Evolutionary conservation across 2,113 vertebrate species (phyloP).

Genomic region (Prietella phreatophila): DNA sequence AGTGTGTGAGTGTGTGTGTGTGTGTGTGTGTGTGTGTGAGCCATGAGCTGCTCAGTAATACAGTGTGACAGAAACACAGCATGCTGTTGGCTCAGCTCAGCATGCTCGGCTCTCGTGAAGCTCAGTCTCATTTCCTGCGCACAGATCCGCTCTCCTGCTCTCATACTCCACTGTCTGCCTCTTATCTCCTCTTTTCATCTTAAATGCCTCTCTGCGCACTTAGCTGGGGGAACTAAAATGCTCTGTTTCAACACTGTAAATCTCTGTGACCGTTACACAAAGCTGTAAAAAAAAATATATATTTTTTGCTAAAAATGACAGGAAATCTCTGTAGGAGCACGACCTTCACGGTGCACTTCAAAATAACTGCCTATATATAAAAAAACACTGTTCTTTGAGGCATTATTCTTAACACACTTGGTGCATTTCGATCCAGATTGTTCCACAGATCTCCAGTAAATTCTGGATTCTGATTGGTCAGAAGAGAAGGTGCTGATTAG

Average conservation of each 20-base stretch:
- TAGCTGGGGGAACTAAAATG: neutral
- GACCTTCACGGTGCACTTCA: neutral
- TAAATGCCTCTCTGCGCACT: constrained; percentile 15
- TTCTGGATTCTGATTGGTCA: neutral
- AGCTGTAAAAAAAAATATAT: neutral
- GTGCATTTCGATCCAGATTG: neutral
- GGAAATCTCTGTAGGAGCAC: constrained; percentile 1
- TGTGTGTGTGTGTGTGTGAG: neutral
- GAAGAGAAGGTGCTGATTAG: neutral
- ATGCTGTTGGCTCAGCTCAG: constrained; percentile 15
- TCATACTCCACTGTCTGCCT: constrained; percentile 1
- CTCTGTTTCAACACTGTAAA: neutral
- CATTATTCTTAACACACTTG: neutral
- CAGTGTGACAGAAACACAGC: constrained; percentile 18
- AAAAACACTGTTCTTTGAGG: neutral
- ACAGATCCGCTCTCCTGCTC: neutral
- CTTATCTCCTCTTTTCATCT: constrained; percentile 37
- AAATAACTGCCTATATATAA: neutral
- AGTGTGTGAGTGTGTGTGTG: neutral
- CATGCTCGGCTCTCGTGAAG: neutral
- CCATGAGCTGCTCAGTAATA: neutral
- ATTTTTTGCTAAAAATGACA: neutral
- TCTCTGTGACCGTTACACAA: neutral
- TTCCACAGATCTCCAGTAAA: neutral
- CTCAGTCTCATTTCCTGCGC: constrained; percentile 4